A percentile compares a stretch with the other conserved stretches of the same genome.
Conservation (phyloP, 2,113 vertebrate species). For the Chiloscyllium plagiosum region DNA sequence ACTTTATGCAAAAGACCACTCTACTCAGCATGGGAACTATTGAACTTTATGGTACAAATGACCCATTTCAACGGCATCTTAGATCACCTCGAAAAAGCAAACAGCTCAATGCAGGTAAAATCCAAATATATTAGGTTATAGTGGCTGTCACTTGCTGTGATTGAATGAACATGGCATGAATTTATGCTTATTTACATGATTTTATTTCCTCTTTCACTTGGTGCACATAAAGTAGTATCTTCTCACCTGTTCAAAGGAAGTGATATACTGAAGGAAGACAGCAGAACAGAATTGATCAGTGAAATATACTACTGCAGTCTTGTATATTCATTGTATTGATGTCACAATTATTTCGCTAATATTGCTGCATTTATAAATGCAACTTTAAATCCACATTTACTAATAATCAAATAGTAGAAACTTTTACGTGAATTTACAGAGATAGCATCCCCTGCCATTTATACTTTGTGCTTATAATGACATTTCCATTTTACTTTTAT, state of each 20-base stretch:
- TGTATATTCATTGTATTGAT: not conserved
- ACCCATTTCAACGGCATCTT: slow-evolving; percentile 85
- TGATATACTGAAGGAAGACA: not conserved
- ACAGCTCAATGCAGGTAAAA: slow-evolving; percentile 89
- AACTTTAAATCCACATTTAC: not conserved
- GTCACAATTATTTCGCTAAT: not conserved
- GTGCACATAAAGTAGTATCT: not conserved
- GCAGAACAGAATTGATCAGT: not conserved
- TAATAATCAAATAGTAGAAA: not conserved
- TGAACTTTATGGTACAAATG: slow-evolving; percentile 80
- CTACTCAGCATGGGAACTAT: slow-evolving; percentile 85
- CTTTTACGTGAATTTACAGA: not conserved
- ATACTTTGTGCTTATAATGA: not conserved
- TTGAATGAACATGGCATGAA: slow-evolving; percentile 8
- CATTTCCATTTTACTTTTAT: not conserved
- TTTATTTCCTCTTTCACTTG: not conserved
- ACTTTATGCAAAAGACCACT: slow-evolving; percentile 89
- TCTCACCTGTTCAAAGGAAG: not conserved
- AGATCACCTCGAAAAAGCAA: slow-evolving; percentile 88
- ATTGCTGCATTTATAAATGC: not conserved
- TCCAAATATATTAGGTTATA: not conserved
- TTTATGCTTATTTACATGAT: not conserved
- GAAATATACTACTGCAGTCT: not conserved
- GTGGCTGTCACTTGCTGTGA: not conserved
- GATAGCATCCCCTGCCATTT: not conserved